phyloP scores from a whole-genome alignment of 35 echinoderm and acorn worm genomes.

The Heliocidaris tuberculata region DNA sequence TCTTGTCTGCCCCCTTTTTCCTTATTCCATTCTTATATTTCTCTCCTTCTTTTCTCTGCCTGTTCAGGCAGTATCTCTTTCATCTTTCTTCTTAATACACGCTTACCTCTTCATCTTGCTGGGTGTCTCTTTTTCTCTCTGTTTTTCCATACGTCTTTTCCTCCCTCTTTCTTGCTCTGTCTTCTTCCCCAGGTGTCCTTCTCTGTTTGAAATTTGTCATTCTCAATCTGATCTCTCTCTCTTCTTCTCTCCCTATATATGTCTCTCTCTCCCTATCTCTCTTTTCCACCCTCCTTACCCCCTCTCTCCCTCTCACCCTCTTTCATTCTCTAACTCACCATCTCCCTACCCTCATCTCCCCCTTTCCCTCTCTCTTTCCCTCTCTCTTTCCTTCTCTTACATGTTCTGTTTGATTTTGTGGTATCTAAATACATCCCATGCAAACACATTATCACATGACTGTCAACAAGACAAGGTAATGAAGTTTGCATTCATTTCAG shows the following conservation, averaged over 20 bases:
- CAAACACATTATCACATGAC: slow-evolving; percentile 7
- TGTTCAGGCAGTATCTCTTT: too few relatives aligned
- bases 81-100: too few relatives aligned
- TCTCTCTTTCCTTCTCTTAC: background rate
- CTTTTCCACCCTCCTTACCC: background rate
- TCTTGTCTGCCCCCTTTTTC: background rate
- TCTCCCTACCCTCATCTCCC: background rate
- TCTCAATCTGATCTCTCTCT: too few relatives aligned
- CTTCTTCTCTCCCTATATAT: background rate
- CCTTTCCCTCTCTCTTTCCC: background rate
- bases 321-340: background rate
- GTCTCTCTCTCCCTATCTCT: background rate
- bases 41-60: background rate
- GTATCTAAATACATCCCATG: background rate
- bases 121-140: too few relatives aligned
- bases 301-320: background rate
- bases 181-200: too few relatives aligned
- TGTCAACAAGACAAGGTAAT: background rate
- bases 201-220: too few relatives aligned
- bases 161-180: too few relatives aligned
- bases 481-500: background rate
- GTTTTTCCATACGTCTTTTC: too few relatives aligned
- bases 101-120: too few relatives aligned
- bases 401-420: background rate
- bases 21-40: background rate